Evolutionary conservation across 1,140 invertebrate genomes (phyloP).

Genomic region (Drosophila ficusphila): DNA sequence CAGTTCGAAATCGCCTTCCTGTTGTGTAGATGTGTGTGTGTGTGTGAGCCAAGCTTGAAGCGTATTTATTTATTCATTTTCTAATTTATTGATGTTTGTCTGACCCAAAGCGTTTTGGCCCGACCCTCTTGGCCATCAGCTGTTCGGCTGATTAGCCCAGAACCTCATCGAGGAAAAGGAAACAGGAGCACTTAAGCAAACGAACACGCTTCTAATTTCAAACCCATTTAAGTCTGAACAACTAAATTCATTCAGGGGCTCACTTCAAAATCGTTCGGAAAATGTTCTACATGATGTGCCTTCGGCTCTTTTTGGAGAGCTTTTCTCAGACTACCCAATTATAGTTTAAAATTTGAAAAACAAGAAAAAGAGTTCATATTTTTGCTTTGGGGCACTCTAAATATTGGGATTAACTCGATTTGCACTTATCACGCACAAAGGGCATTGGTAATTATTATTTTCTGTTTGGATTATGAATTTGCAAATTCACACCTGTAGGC

Average conservation of each 20-base stretch:
- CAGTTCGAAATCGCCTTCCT: neutral
- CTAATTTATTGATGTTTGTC: conserved; percentile 83
- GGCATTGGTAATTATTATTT: conserved; percentile 42
- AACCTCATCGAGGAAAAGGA: conserved; percentile 4
- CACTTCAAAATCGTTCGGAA: neutral
- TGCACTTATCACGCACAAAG: conserved; percentile 1
- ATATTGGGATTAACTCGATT: neutral
- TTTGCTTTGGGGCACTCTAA: neutral
- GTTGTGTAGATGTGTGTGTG: neutral
- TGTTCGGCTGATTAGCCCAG: conserved; percentile 64
- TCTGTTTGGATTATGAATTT: conserved; percentile 12
- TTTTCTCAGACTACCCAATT: neutral
- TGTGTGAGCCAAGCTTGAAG: conserved; percentile 44
- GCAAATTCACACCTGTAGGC: neutral
- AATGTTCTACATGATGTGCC: conserved; percentile 2
- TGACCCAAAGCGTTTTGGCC: conserved; percentile 68
- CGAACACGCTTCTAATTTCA: conserved; percentile 22
- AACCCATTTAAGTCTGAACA: conserved; percentile 22
- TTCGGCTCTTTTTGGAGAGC: neutral
- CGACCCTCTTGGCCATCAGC: conserved; percentile 36
- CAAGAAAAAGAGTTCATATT: neutral
- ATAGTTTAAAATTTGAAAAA: neutral
- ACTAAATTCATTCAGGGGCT: conserved; percentile 1
- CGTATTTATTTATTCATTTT: conserved; percentile 83
- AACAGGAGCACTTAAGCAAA: conserved; percentile 24